These are phyloP conservation scores for Anadara kagoshimensis DNA, from an alignment of 1,140 invertebrate species.

Conservation along the genomic window DNA sequence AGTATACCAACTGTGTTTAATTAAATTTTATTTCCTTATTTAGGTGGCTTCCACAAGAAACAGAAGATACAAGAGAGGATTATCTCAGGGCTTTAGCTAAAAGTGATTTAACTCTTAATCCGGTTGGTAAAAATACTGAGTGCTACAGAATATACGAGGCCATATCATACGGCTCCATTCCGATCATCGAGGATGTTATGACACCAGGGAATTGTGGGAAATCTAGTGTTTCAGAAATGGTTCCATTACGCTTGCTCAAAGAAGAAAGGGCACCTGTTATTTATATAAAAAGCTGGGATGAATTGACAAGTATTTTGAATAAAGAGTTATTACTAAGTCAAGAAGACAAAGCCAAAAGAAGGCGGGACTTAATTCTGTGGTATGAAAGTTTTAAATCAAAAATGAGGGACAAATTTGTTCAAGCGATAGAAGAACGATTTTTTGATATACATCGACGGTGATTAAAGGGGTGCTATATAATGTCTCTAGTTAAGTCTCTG, in stretches of 20 bases:
- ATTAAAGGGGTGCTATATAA: neutral
- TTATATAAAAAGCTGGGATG: constrained; percentile 76
- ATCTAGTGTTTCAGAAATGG: constrained; percentile 45
- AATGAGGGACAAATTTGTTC: constrained; percentile 69
- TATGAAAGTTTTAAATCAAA: constrained; percentile 74
- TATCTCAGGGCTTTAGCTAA: constrained; percentile 75
- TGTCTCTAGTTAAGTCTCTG: neutral
- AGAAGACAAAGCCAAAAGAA: constrained; percentile 70
- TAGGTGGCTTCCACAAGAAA: constrained; percentile 77
- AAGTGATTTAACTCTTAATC: constrained; percentile 78
- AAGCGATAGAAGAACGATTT: constrained; percentile 68
- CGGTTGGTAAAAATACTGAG: constrained; percentile 78
- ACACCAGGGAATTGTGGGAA: constrained; percentile 75
- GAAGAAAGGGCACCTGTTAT: constrained; percentile 76
- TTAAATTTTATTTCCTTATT: constrained; percentile 8
- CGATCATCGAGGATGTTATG: constrained; percentile 77
- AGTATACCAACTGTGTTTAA: too few species aligned
- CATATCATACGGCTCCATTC: constrained; percentile 77
- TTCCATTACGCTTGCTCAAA: constrained; percentile 76
- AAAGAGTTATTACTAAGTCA: constrained; percentile 68
- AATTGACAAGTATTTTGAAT: constrained; percentile 72
- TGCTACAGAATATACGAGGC: constrained; percentile 80
- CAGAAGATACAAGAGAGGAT: constrained; percentile 69
- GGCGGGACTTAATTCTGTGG: constrained; percentile 74
- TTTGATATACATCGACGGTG: constrained; percentile 50